Conservation (phyloP, 1,140 invertebrate genomes). For the Pseudomyrmex pallidus region DNA sequence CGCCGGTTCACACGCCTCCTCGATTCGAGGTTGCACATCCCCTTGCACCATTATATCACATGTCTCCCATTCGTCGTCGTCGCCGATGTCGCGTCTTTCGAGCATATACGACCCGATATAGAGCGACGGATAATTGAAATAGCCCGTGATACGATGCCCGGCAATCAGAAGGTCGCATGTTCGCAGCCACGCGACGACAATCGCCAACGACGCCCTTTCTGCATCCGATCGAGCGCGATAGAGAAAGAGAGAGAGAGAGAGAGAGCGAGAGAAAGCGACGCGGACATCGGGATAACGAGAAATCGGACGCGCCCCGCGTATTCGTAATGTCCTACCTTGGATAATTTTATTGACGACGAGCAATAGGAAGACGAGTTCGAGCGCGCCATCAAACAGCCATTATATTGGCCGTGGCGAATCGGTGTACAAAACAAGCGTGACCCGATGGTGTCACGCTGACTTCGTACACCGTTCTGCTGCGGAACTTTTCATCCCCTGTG, state of each 20-base stretch:
- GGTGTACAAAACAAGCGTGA: slow-evolving; percentile 81
- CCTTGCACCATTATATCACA: slow-evolving; percentile 12
- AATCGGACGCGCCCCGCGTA: slow-evolving; percentile 47
- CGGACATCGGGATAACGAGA: slow-evolving; percentile 7
- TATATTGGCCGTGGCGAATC: slow-evolving; percentile 82
- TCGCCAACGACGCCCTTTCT: not conserved
- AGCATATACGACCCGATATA: slow-evolving; percentile 13
- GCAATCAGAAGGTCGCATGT: slow-evolving; percentile 33
- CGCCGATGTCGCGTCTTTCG: slow-evolving; percentile 40
- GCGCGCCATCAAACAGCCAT: slow-evolving; percentile 74
- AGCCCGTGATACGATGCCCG: slow-evolving; percentile 62
- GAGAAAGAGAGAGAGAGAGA: too few species aligned
- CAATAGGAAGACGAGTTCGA: slow-evolving; percentile 50
- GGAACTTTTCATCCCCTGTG: slow-evolving; percentile 44
- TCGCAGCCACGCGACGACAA: not conserved
- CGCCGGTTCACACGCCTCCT: slow-evolving; percentile 77
- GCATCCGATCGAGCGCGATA: not conserved
- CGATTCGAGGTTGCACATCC: slow-evolving; percentile 62
- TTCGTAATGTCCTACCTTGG: slow-evolving; percentile 80
- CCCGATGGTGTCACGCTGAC: slow-evolving; percentile 80
- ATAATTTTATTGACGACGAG: slow-evolving; percentile 80
- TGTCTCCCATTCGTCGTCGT: slow-evolving; percentile 30
- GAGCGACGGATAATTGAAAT: slow-evolving; percentile 79
- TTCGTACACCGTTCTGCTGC: slow-evolving; percentile 15
- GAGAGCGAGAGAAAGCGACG: too few species aligned